Conservation (phyloP, 2,888 invertebrate species). For the Malthinus flaveolus region DNA sequence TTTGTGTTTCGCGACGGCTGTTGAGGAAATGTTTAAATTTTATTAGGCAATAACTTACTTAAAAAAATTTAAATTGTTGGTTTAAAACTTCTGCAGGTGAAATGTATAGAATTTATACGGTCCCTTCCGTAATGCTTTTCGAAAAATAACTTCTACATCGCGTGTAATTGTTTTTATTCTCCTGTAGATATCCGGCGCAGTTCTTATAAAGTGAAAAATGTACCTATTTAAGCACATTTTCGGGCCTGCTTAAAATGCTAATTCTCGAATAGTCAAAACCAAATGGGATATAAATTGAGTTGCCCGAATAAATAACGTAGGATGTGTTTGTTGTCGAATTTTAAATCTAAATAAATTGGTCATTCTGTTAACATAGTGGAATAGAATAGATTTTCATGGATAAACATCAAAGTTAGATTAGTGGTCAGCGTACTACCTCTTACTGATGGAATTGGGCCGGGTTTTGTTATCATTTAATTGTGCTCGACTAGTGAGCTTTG, state of each 20-base stretch:
- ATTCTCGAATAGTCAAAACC: background rate
- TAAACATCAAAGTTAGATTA: constrained; percentile 24
- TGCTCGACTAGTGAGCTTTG: constrained; percentile 14
- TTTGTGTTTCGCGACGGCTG: too few relatives aligned
- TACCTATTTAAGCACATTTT: background rate
- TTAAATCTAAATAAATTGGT: constrained; percentile 18
- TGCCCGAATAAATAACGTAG: constrained; percentile 1
- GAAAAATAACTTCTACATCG: constrained; percentile 13
- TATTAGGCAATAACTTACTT: background rate
- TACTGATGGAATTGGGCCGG: constrained; percentile 15
- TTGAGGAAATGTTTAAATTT: background rate
- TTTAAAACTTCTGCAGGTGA: constrained; percentile 9
- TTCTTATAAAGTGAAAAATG: constrained; percentile 10
- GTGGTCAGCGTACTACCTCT: constrained; percentile 21
- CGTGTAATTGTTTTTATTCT: constrained; percentile 22
- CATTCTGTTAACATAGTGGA: constrained; percentile 19
- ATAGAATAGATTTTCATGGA: constrained; percentile 16
- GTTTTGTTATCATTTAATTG: constrained; percentile 24
- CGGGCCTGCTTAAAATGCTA: background rate
- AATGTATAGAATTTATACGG: constrained; percentile 16
- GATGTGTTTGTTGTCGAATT: constrained; percentile 8
- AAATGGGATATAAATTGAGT: constrained; percentile 1
- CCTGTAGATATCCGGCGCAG: constrained; percentile 9
- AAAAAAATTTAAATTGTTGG: background rate
- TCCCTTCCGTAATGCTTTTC: constrained; percentile 7